phyloP scores from a whole-genome alignment of 2,113 vertebrate genomes.

The Brachyistius frenatus region DNA sequence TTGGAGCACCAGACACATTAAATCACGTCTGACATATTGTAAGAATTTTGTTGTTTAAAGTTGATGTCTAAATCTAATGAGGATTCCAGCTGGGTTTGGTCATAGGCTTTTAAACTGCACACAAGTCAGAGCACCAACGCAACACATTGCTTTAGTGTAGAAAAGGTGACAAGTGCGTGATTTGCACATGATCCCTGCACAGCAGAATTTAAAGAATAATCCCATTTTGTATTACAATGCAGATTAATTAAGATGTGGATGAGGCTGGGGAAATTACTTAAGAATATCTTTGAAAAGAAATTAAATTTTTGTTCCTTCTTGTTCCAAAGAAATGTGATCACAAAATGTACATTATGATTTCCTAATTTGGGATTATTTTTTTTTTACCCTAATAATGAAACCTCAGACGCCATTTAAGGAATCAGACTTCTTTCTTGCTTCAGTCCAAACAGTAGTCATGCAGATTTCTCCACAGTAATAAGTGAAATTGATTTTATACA shows the following conservation, averaged over 20 bases:
- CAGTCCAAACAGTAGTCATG: no score
- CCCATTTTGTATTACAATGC: not conserved
- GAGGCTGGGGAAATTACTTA: not conserved
- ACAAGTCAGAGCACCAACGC: no score
- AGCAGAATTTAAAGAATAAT: not conserved
- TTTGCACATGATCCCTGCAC: not conserved
- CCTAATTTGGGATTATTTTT: not conserved
- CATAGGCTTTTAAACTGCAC: no score
- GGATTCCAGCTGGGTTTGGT: not conserved
- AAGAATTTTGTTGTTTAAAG: conserved; percentile 15
- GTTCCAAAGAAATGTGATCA: not conserved
- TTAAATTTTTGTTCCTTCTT: not conserved
- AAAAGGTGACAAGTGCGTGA: not conserved
- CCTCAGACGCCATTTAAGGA: not conserved
- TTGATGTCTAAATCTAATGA: conserved; percentile 27
- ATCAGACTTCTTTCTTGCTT: not conserved
- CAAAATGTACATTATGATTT: not conserved
- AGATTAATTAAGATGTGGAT: not conserved
- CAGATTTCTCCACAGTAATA: not conserved
- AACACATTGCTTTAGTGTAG: not conserved
- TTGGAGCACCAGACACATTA: not conserved
- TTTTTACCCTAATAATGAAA: not conserved
- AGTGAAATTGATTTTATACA: no score
- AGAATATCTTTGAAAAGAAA: not conserved
- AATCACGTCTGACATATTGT: not conserved